Evolutionary conservation across 2,113 vertebrate species (phyloP).

Genomic region (Zosterops hypoxanthus): DNA sequence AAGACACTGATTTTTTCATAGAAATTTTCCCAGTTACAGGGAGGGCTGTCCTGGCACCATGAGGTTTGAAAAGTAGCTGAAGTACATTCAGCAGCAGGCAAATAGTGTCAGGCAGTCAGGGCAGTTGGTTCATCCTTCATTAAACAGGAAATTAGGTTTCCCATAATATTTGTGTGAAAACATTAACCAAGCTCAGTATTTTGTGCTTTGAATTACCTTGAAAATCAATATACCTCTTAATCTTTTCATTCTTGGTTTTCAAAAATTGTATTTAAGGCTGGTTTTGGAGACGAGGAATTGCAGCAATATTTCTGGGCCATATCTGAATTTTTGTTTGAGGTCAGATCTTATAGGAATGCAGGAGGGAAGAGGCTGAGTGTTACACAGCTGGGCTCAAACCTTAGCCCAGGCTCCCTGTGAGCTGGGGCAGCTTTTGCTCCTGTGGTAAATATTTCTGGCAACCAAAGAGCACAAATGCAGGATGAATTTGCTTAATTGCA

Average conservation of each 20-base stretch:
- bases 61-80: not conserved
- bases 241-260: slow-evolving; percentile 24
- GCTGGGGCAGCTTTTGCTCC: not conserved
- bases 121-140: slow-evolving; percentile 3
- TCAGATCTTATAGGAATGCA: not conserved
- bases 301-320: not conserved
- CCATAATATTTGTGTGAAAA: not conserved
- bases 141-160: slow-evolving; percentile 26
- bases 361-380: not conserved
- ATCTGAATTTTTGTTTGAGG: not conserved
- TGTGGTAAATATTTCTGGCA: not conserved
- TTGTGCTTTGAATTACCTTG: slow-evolving; percentile 26
- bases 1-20: not conserved
- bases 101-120: not conserved
- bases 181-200: not conserved
- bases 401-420: not conserved
- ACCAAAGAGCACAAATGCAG: not conserved
- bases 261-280: not conserved
- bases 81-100: not conserved
- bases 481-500: slow-evolving; percentile 61
- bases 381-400: not conserved
- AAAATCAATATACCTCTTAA: slow-evolving; percentile 25
- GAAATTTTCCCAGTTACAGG: not conserved
- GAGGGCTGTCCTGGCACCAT: not conserved
- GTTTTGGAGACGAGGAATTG: not conserved